Evolutionary conservation across 2,888 invertebrate genomes (phyloP), one percentile per base, ranked within the genome.

Genomic region (Drosophila atripex): DNA sequence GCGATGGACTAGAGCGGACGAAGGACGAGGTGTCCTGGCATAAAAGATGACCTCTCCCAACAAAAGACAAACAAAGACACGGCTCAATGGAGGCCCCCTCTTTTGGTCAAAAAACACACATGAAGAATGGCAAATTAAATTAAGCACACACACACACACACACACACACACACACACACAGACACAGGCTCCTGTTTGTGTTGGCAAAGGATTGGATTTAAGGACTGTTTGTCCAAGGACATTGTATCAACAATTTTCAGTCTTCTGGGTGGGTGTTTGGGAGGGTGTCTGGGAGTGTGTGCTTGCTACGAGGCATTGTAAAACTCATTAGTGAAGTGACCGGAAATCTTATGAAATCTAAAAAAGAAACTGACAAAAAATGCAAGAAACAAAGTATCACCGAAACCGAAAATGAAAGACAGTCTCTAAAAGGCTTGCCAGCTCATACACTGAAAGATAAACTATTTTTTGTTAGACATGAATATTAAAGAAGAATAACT

Each of bases 241-340:
- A 63, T 66, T 80, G 74, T 61, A 73, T 82, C 77, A 82, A 80
- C 84, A 83, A 60, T 63, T 64, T 64, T 52, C 41, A 41, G 30
- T 18, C 39, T 39, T 25, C n/a, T 70, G 69, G 18, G 2, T 1
- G 18, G 18, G n/a, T n/a, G n/a, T n/a, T n/a, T n/a, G n/a, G n/a
- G n/a, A n/a, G n/a, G n/a, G n/a, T n/a, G n/a, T 68, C 60, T 71
- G 25, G 38, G 39, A 64, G 65, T 72, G 25, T 64, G 39, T 73
- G 51, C 65, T 56, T 77, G 70, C 71, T 71, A 65, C 54, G 51
- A 59, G 52, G 76, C 80, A 77, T 76, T 82, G 88, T 85, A 85
- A 82, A 82, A 87, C 82, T 87, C 85, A 82, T 82, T 87, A 80
- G 87, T 85, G 82, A 82, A 82, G 85, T 82, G 87, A 85, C 86